Evolutionary conservation across 2,888 invertebrate genomes (phyloP).

Genomic region (Ophion costatus): DNA sequence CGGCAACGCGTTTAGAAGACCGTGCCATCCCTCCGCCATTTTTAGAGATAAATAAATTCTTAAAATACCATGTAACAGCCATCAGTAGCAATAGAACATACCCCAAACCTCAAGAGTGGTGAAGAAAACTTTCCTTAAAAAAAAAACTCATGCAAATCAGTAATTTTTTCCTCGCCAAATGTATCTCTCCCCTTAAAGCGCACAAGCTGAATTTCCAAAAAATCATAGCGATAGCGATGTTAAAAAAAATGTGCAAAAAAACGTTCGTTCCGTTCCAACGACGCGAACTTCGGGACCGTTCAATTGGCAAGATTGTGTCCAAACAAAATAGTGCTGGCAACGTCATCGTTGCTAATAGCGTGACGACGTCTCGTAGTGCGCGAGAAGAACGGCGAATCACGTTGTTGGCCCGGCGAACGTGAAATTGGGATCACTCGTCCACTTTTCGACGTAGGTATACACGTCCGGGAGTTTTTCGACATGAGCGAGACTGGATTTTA

Average conservation of each 20-base stretch:
- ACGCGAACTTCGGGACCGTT: background rate
- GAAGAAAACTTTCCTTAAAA: too few relatives aligned
- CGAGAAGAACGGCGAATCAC: constrained; percentile 34
- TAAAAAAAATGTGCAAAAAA: background rate
- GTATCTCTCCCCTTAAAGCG: background rate
- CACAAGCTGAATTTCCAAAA: background rate
- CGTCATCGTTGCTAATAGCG: constrained; percentile 37
- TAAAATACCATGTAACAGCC: too few relatives aligned
- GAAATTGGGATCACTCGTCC: constrained; percentile 62
- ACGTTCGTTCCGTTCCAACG: background rate
- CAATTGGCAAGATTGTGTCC: constrained; percentile 14
- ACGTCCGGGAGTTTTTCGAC: constrained; percentile 24
- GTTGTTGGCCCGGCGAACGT: constrained; percentile 28
- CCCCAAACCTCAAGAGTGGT: too few relatives aligned
- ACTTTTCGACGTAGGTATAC: background rate
- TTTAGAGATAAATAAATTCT: too few relatives aligned
- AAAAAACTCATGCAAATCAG: too few relatives aligned
- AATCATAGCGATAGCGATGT: background rate
- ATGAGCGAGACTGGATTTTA: constrained; percentile 12
- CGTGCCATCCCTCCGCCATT: too few relatives aligned
- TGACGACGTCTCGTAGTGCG: constrained; percentile 32
- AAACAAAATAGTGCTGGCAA: constrained; percentile 52
- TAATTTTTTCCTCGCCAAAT: too few relatives aligned
- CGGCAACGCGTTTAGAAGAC: too few relatives aligned
- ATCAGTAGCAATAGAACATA: too few relatives aligned